Base-by-base conservation (phyloP, 2,888 invertebrate species). In the Drosophila neonasuta region DNA sequence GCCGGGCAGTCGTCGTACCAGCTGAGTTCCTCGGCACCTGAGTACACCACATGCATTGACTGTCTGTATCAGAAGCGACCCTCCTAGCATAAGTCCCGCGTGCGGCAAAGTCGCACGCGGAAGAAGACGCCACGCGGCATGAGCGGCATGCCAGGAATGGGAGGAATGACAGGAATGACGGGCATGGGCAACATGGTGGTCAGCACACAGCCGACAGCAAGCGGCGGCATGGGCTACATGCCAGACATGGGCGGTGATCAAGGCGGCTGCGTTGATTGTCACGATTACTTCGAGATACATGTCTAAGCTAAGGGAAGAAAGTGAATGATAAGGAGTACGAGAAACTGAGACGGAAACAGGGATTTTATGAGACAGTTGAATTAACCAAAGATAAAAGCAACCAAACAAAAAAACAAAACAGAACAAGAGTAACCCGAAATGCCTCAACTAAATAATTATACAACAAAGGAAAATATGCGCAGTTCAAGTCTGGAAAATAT, bases 1-100 rank as follows among this genome's bases (percentile, higher is more conserved):
- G 32, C 57, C 2, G 75, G 69, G 64, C 67, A 80, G 56, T 61
- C 72, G 32, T 30, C 56, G 42, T 76, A 83, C 91, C 82, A 87
- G 67, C 60, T 89, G 15, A 89, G 89, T 75, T 89, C 89, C 10
- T 89, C 89, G 41, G 92, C 93, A 11, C 93, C 95, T 60, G 95
- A 95, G 73, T 93, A 94, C 64, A 94, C 94, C 49, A 94, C 94
- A 29, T 95, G 95, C 91, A 94, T 95, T 79, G 94, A 95, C 87
- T 95, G 95, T 88, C 93, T 95, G 90, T 92, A 95, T 45, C 94
- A 94, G 63, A 92, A 91, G 77, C 92, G 93, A 90, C 92, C 92
- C 77, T 93, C 93, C 93, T 93, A 94, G 93, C 93, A 94, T 92
- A 94, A 92, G 92, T 92, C 92, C 91, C 91, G 91, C 89, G 91